Evolutionary conservation across 2,888 invertebrate species (phyloP), one percentile per base, ranked within the genome.

Genomic region (Lagria hirta): DNA sequence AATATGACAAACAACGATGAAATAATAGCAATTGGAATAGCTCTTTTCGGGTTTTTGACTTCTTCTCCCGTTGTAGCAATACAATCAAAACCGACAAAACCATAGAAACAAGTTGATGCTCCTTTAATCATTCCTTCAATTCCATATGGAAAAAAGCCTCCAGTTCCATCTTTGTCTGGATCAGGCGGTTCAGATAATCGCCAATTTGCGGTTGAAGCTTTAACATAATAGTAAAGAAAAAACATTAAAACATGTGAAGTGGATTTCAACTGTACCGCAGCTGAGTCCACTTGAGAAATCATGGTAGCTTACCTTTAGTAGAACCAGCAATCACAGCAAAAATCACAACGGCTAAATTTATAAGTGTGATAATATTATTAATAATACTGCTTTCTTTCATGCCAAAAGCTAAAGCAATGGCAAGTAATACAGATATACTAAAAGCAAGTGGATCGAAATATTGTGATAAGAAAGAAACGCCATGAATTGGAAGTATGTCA

Each of bases 21-120:
- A 8, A 92, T 82, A 49, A 96, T 92, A 2, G 92, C 84, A 55
- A 93, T 79, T 0, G 95, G 95, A 48, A 96, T 92, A 2, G 86
- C 81, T 71, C 81, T 83, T 71, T 88, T 86, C 0, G 95, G 94
- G 59, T 89, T 84, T 44, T 81, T 82, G 0, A 89, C 93, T 72
- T 96, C 95, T 69, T 95, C 95, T 3, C 93, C 88, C 7, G 88
- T 85, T 0, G 88, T 88, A 10, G 88, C 88, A 43, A 89, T 90
- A 65, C 88, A 88, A 73, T 95, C 95, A 72, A 95, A 95, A 0
- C 94, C 94, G 44, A 95, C 89, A 64, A 93, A 95, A 3, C 90
- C 92, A 66, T 93, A 95, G 73, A 95, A 95, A 67, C 89, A 90
- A 3, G 82, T 84, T 0, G 88, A 88, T 1, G 88, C 88, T 0